These are phyloP conservation scores for Nannobrachium achirus DNA, from an alignment of 2,113 vertebrate species.

Conservation along the genomic window DNA sequence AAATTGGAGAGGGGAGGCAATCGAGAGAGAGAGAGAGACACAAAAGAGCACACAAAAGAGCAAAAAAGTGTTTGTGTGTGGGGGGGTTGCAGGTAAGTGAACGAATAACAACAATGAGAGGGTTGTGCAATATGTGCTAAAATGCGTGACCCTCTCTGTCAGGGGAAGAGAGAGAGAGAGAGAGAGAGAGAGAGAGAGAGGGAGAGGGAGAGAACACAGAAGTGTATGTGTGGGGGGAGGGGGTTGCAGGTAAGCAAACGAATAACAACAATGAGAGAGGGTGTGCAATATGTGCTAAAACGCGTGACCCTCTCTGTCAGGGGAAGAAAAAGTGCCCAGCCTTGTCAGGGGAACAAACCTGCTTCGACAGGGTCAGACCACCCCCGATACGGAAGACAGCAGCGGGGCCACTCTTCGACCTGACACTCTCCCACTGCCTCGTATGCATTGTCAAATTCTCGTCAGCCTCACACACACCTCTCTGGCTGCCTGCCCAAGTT, in stretches of 20 bases:
- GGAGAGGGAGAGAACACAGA: too few relatives aligned
- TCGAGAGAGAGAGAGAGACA: too few relatives aligned
- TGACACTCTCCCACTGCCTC: conserved; percentile 33
- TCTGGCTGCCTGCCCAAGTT: conserved; percentile 25
- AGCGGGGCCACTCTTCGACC: conserved; percentile 16
- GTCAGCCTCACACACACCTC: conserved; percentile 46
- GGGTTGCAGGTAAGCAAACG: not conserved
- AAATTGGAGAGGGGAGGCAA: too few relatives aligned
- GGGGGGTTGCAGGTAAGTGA: too few relatives aligned
- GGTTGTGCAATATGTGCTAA: too few relatives aligned
- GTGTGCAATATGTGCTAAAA: conserved; percentile 67
- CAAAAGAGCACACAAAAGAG: too few relatives aligned
- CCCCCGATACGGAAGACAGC: conserved; percentile 41
- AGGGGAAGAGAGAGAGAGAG: not conserved
- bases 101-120: too few relatives aligned
- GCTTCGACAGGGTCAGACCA: conserved; percentile 67
- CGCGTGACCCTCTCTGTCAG: conserved; percentile 64
- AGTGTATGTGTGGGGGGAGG: too few relatives aligned
- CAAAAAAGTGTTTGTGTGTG: too few relatives aligned
- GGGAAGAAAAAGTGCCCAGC: conserved; percentile 33
- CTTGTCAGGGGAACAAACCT: conserved; percentile 50
- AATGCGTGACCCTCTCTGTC: too few relatives aligned
- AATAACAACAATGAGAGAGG: not conserved
- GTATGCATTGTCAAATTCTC: conserved; percentile 41
- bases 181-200: not conserved